These are phyloP conservation scores for Cephus cinctus DNA, from an alignment of 1,140 invertebrate genomes.

Conservation along the genomic window DNA sequence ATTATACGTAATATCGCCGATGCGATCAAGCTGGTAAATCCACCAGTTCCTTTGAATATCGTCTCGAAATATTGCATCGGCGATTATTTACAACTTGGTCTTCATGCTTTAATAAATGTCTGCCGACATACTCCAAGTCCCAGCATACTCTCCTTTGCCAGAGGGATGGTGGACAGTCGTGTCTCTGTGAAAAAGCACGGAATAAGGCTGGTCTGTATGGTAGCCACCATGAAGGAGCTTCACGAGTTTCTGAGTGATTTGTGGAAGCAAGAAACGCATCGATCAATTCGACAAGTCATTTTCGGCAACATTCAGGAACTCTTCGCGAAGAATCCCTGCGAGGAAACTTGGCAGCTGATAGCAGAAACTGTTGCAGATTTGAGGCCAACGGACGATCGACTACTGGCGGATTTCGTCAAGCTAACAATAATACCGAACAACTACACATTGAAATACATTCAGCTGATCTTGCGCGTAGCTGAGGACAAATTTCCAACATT, in stretches of 20 bases:
- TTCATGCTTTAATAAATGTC: constrained; percentile 13
- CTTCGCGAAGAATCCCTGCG: constrained; percentile 21
- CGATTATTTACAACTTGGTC: constrained; percentile 24
- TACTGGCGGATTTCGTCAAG: not conserved
- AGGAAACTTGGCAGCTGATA: constrained; percentile 26
- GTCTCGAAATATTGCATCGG: constrained; percentile 22
- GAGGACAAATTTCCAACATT: not conserved
- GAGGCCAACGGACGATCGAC: constrained; percentile 10
- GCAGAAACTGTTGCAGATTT: constrained; percentile 16
- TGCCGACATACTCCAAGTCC: constrained; percentile 5
- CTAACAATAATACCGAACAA: constrained; percentile 19
- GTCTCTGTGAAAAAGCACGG: constrained; percentile 36
- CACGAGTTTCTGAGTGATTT: constrained; percentile 12
- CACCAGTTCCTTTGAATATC: constrained; percentile 25
- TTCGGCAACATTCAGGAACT: constrained; percentile 13
- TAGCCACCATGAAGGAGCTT: constrained; percentile 17
- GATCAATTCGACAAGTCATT: constrained; percentile 32
- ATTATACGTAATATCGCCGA: not conserved
- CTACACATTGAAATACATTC: constrained; percentile 25
- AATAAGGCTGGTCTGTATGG: constrained; percentile 27
- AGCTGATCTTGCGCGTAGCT: not conserved
- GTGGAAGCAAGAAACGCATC: constrained; percentile 25
- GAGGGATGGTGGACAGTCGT: constrained; percentile 15
- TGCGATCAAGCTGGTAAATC: constrained; percentile 18
- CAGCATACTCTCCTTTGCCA: constrained; percentile 19